Evolutionary conservation across 2,113 vertebrate species (phyloP).

Genomic region (Engraulis encrasicolus): DNA sequence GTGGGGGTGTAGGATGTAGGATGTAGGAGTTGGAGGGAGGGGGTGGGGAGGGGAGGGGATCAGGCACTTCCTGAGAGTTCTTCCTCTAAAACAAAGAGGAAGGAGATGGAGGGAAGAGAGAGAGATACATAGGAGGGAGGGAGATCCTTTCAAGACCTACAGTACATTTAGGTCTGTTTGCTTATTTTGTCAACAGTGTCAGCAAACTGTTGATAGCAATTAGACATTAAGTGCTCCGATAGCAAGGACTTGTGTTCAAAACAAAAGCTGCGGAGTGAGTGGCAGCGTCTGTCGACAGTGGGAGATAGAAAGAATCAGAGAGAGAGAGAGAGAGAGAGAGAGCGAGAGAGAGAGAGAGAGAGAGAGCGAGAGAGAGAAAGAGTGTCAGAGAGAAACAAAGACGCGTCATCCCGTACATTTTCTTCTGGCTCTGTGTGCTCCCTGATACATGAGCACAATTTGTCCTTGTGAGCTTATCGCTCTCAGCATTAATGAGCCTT

Average conservation of each 20-base stretch:
- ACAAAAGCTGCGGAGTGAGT: slow-evolving; percentile 64
- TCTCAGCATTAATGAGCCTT: slow-evolving; percentile 79
- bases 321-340: too few relatives aligned
- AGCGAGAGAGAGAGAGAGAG: too few relatives aligned
- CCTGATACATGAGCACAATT: slow-evolving; percentile 74
- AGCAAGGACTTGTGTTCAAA: slow-evolving; percentile 69
- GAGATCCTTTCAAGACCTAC: slow-evolving; percentile 16
- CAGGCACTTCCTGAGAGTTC: slow-evolving; percentile 19
- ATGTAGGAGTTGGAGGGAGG: too few relatives aligned
- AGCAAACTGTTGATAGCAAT: slow-evolving; percentile 71
- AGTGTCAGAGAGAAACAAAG: too few relatives aligned
- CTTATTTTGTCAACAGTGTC: slow-evolving; percentile 65
- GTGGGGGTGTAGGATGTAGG: too few relatives aligned
- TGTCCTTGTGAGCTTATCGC: slow-evolving; percentile 81
- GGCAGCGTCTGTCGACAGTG: too few relatives aligned
- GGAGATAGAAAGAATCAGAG: too few relatives aligned
- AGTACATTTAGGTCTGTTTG: slow-evolving; percentile 34
- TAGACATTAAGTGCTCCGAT: slow-evolving; percentile 69
- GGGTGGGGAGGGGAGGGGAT: slow-evolving; percentile 39
- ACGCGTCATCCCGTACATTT: slow-evolving; percentile 57
- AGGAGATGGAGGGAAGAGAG: slow-evolving; percentile 7
- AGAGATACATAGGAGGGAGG: not conserved
- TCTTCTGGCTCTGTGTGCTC: slow-evolving; percentile 49
- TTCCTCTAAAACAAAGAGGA: slow-evolving; percentile 50
- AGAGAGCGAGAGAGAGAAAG: too few relatives aligned